phyloP scores from a whole-genome alignment of 2,888 invertebrate species.

The Eupithecia vulgata region DNA sequence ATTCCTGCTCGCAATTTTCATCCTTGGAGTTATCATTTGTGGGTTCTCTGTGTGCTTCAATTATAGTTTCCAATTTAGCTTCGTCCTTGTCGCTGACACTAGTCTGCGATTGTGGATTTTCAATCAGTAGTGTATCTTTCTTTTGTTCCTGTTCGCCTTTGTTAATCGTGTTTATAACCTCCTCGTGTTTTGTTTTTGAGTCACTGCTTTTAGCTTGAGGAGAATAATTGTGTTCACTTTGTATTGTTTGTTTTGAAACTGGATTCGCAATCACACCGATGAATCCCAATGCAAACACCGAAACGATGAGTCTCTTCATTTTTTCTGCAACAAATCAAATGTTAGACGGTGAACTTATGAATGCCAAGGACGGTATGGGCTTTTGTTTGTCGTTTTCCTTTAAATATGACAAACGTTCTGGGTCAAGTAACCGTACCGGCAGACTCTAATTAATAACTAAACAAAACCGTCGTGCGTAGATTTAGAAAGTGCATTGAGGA shows the following conservation, averaged over 20 bases:
- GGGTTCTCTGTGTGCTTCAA: conserved; percentile 56
- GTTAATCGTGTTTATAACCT: conserved; percentile 49
- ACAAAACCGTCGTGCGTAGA: conserved; percentile 33
- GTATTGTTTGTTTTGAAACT: conserved; percentile 53
- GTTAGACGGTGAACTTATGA: conserved; percentile 34
- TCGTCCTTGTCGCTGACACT: conserved; percentile 36
- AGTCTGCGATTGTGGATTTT: conserved; percentile 39
- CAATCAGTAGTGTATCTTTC: conserved; percentile 46
- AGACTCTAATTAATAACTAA: conserved; percentile 36
- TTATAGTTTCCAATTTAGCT: conserved; percentile 56
- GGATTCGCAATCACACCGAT: conserved; percentile 57
- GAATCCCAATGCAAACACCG: conserved; percentile 59
- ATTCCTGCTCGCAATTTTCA: conserved; percentile 50
- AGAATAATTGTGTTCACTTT: conserved; percentile 50
- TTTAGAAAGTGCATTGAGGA: conserved; percentile 36
- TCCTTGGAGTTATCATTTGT: conserved; percentile 16
- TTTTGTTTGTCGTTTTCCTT: conserved; percentile 51
- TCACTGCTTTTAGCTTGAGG: conserved; percentile 51
- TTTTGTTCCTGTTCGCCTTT: conserved; percentile 55
- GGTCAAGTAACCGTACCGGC: conserved; percentile 64
- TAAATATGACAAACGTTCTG: conserved; percentile 61
- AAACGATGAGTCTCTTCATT: conserved; percentile 62
- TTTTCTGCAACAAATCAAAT: conserved; percentile 61
- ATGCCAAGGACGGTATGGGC: conserved; percentile 41
- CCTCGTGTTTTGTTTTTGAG: conserved; percentile 53